These are phyloP conservation scores for Amiota mariae DNA, from an alignment of 2,888 invertebrate genomes.

Conservation along the genomic window DNA sequence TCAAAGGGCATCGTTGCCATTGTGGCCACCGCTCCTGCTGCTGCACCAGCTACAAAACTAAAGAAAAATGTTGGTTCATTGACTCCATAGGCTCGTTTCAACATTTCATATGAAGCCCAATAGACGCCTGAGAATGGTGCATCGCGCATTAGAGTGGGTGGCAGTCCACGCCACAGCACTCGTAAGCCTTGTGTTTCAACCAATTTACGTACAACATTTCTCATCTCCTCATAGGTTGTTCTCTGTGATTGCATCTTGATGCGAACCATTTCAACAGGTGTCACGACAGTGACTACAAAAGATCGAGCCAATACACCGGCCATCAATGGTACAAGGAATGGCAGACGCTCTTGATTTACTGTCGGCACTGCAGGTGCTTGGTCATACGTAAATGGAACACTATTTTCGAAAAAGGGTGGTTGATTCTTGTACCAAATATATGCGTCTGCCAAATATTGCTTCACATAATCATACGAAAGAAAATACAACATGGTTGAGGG, in stretches of 20 bases:
- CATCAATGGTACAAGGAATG: slow-evolving; percentile 77
- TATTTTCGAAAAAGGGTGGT: neutral
- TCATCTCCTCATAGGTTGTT: slow-evolving; percentile 79
- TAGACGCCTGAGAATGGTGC: slow-evolving; percentile 80
- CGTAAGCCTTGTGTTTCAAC: slow-evolving; percentile 80
- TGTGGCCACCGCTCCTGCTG: slow-evolving; percentile 56
- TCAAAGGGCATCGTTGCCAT: slow-evolving; percentile 60
- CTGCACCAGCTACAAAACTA: slow-evolving; percentile 54
- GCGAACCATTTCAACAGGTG: slow-evolving; percentile 93
- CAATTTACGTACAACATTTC: slow-evolving; percentile 76
- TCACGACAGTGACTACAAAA: slow-evolving; percentile 86
- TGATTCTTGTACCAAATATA: slow-evolving; percentile 28
- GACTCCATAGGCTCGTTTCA: slow-evolving; percentile 77
- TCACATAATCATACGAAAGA: slow-evolving; percentile 92
- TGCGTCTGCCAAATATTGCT: slow-evolving; percentile 76
- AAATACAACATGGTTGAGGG: slow-evolving; percentile 97
- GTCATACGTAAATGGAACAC: slow-evolving; percentile 20
- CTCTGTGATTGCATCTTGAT: slow-evolving; percentile 97
- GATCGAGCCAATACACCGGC: slow-evolving; percentile 89
- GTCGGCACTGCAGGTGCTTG: slow-evolving; percentile 46
- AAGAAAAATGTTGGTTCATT: slow-evolving; percentile 52
- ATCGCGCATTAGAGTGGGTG: slow-evolving; percentile 58
- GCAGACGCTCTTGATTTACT: slow-evolving; percentile 76
- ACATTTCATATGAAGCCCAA: slow-evolving; percentile 88
- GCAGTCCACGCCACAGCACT: slow-evolving; percentile 85